Conservation (phyloP, 2,888 invertebrate species). For the Bugulina stolonifera region DNA sequence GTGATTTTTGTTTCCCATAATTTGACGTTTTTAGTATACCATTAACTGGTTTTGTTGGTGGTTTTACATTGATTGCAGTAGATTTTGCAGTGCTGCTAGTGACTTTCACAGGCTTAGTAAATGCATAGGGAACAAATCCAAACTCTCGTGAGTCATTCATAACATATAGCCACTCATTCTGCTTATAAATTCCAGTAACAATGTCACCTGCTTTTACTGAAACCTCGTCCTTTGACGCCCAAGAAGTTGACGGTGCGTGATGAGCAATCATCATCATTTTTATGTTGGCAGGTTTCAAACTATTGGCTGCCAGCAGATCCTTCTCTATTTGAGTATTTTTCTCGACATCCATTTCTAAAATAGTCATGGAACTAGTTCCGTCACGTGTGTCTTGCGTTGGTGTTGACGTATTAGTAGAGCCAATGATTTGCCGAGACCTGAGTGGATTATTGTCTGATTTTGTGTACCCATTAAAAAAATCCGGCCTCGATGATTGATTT, state of each 20-base stretch:
- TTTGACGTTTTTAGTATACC: slow-evolving; percentile 18
- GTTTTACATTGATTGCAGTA: background rate
- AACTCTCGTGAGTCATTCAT: background rate
- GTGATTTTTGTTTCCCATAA: background rate
- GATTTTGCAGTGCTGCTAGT: background rate
- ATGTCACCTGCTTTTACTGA: slow-evolving; percentile 5
- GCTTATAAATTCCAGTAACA: slow-evolving; percentile 22
- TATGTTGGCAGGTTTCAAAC: slow-evolving; percentile 13
- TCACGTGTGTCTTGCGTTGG: background rate
- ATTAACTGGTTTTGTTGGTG: background rate
- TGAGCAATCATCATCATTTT: slow-evolving; percentile 25
- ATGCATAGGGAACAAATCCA: slow-evolving; percentile 24
- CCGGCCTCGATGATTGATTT: background rate
- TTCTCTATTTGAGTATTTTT: background rate
- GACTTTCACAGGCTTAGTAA: slow-evolving; percentile 22
- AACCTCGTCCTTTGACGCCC: slow-evolving; percentile 22
- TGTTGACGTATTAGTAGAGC: background rate
- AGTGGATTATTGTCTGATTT: background rate
- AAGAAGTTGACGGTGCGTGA: background rate
- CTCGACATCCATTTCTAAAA: slow-evolving; percentile 25
- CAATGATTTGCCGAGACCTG: background rate
- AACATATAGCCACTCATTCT: slow-evolving; percentile 24
- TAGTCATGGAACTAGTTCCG: slow-evolving; percentile 1
- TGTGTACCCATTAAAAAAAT: background rate
- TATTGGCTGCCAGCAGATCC: background rate